Conservation (phyloP, 2,797 vertebrate genomes). For the Onychomys torridus region DNA sequence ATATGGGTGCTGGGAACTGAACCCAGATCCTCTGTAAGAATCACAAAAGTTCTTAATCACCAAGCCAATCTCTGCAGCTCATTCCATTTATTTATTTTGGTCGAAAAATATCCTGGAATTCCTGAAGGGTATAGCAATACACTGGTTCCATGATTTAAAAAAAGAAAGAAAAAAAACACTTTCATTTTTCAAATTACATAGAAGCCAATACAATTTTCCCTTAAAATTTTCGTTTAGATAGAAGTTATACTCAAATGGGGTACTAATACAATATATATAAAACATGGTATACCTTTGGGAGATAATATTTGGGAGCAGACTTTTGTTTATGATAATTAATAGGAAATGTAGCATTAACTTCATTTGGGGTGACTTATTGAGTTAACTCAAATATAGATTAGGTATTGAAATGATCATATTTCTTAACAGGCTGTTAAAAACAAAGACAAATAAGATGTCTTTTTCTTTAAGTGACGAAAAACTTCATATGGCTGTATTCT, state of each 20-base stretch:
- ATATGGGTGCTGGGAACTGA: not conserved
- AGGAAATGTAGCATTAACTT: conserved; percentile 36
- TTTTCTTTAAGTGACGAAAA: not conserved
- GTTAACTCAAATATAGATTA: not conserved
- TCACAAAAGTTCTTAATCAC: too few relatives aligned
- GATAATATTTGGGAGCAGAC: conserved; percentile 17
- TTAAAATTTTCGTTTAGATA: conserved; percentile 20
- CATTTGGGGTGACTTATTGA: conserved; percentile 52
- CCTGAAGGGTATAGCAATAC: not conserved
- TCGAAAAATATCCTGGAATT: not conserved
- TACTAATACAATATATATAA: conserved; percentile 43
- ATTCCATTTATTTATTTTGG: not conserved
- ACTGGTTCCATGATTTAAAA: not conserved
- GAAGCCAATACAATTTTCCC: not conserved
- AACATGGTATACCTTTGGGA: conserved; percentile 36
- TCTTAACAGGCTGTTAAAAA: conserved; percentile 39
- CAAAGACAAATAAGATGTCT: not conserved
- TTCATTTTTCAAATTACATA: not conserved
- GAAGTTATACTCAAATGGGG: not conserved
- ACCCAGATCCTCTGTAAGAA: not conserved
- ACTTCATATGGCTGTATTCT: not conserved
- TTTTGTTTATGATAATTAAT: conserved; percentile 42
- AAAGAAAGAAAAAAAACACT: not conserved
- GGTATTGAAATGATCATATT: not conserved
- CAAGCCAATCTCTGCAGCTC: not conserved